Percentiles rank a stretch among this genome's conserved stretches.
Conservation (phyloP, 2,113 vertebrate genomes). For the Carassius auratus region DNA sequence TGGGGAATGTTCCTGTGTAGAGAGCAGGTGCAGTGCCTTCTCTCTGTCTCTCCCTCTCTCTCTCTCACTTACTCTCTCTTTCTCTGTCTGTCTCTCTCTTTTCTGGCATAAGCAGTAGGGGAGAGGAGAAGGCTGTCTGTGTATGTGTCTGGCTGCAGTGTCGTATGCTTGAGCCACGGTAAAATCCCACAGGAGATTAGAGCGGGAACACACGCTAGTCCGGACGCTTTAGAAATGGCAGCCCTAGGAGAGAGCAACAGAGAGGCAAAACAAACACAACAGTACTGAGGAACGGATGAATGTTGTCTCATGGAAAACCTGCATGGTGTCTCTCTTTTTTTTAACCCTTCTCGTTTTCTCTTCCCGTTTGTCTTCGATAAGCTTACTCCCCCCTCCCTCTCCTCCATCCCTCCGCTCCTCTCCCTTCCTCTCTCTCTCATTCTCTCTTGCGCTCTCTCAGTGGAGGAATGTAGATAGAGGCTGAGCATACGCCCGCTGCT, state of each 20-base stretch:
- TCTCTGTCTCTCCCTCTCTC: conserved; percentile 64
- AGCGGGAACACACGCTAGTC: conserved; percentile 26
- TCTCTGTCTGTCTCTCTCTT: conserved; percentile 60
- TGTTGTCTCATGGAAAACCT: conserved; percentile 41
- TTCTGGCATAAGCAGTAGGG: conserved; percentile 67
- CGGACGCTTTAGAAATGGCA: conserved; percentile 38
- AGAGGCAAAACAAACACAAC: conserved; percentile 7
- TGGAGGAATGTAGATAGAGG: conserved; percentile 58
- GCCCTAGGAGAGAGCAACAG: background rate
- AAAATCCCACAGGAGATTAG: conserved; percentile 45
- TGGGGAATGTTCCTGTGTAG: conserved; percentile 42
- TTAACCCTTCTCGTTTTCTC: conserved; percentile 41
- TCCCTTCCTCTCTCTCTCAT: conserved; percentile 14
- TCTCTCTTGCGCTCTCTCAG: conserved; percentile 38
- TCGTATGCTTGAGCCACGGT: conserved; percentile 40
- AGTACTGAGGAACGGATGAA: conserved; percentile 33
- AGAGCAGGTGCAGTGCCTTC: conserved; percentile 69
- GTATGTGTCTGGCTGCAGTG: conserved; percentile 37
- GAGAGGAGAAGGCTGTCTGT: conserved; percentile 57
- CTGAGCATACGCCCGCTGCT: conserved; percentile 41
- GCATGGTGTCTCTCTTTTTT: conserved; percentile 38
- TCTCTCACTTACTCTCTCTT: no score
- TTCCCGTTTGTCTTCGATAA: conserved; percentile 20
- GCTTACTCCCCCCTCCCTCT: conserved; percentile 34
- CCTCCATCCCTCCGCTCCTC: conserved; percentile 25